Conservation (phyloP, 2,888 invertebrate genomes). For the Fragum fragum region DNA sequence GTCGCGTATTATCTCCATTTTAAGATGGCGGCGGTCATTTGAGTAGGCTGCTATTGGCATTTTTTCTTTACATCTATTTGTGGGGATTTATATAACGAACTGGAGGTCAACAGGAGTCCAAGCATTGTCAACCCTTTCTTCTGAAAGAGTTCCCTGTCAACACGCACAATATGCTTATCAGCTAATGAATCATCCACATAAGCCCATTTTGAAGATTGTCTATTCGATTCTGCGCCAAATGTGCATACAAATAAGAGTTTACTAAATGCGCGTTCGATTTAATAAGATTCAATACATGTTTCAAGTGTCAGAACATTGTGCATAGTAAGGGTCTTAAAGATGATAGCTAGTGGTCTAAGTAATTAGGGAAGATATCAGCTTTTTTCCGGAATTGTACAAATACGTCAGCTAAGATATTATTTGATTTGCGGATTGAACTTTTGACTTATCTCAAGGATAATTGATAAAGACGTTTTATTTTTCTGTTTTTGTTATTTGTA, state of each 20-base stretch:
- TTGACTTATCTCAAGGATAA: constrained; percentile 6
- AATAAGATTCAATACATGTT: too few species aligned
- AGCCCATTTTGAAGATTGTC: too few species aligned
- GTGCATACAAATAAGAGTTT: too few species aligned
- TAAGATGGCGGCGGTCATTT: background rate
- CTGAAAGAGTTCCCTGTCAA: background rate
- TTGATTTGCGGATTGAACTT: constrained; percentile 6
- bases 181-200: too few species aligned
- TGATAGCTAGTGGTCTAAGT: background rate
- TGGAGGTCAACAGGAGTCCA: constrained; percentile 13
- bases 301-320: too few species aligned
- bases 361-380: background rate
- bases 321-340: background rate
- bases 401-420: background rate
- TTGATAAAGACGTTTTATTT: constrained; percentile 6
- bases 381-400: constrained; percentile 6
- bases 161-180: too few species aligned
- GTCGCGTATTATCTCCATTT: too few species aligned
- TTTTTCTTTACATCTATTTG: constrained; percentile 6
- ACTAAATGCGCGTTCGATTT: too few species aligned
- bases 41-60: background rate
- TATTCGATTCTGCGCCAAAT: too few species aligned
- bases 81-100: constrained; percentile 12
- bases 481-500: background rate
- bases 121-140: constrained; percentile 1